Evolutionary conservation across 2,797 vertebrate species (phyloP).

Genomic region (Antennarius maculatus): DNA sequence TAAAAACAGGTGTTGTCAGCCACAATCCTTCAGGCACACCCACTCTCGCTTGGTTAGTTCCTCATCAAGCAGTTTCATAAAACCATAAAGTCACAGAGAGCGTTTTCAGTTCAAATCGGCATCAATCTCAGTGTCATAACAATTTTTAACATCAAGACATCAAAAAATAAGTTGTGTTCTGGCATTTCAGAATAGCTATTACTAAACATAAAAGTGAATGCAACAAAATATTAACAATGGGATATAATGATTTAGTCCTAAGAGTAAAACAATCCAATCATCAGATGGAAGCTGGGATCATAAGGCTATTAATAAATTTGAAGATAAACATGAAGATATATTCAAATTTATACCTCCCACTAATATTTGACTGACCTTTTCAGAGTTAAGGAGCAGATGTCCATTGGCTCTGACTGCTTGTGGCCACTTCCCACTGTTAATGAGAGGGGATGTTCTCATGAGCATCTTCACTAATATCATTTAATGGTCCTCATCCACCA

Average conservation of each 20-base stretch:
- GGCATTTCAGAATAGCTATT: background rate
- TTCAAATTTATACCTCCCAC: background rate
- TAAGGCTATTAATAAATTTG: background rate
- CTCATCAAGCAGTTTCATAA: slow-evolving; percentile 11
- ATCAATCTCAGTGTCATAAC: slow-evolving; percentile 5
- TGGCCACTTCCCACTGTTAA: slow-evolving; percentile 93
- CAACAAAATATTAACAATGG: background rate
- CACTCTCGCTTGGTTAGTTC: slow-evolving; percentile 18
- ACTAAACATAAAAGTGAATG: background rate
- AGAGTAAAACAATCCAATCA: background rate
- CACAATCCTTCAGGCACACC: slow-evolving; percentile 20
- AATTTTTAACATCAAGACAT: slow-evolving; percentile 17
- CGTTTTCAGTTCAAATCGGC: slow-evolving; percentile 29
- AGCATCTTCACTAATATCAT: background rate
- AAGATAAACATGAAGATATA: background rate
- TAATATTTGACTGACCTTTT: slow-evolving; percentile 85
- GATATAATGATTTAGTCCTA: background rate
- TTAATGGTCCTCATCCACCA: background rate
- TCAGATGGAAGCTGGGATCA: background rate
- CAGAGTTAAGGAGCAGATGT: slow-evolving; percentile 97
- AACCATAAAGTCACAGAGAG: slow-evolving; percentile 5
- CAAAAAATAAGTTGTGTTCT: slow-evolving; percentile 8
- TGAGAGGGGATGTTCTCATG: background rate
- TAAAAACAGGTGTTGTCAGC: slow-evolving; percentile 57
- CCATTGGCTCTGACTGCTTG: slow-evolving; percentile 93